Evolutionary conservation across 2,888 invertebrate species (phyloP), one percentile per base, ranked within the genome.

Genomic region (Leptogaster cylindrica): DNA sequence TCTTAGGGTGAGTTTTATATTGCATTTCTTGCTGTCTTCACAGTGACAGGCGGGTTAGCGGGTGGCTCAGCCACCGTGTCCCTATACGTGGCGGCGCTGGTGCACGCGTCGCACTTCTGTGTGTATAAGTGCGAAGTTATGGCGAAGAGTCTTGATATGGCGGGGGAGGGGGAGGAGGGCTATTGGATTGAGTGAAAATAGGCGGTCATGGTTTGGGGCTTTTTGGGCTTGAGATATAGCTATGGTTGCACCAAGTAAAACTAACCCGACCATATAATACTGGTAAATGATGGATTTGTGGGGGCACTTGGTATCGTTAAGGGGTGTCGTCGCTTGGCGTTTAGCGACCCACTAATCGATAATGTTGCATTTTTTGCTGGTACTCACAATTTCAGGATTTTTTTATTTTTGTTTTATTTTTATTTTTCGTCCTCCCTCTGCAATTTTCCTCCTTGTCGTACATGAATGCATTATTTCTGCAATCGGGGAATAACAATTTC

Each of bases 321-420:
- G 46, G 58, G 44, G 55, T 33, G 55, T 66, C 33, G 66, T 41
- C 50, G 48, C 46, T 44, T 69, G 41, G 65, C 52, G 58, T 65
- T 63, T 65, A 51, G 46, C 65, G 52, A 36, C 70, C 68, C 69
- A 72, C 71, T 70, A 72, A 72, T 72, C 72, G 67, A 72, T 72
- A 72, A 69, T 68, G 68, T 69, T 70, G 70, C 70, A 71, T 72
- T 72, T 70, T 71, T 69, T 69, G 51, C 50, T 46, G 20, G 23
- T 31, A 39, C 58, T 58, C 58, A 58, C 58, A 58, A 58, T 58
- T 58, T 58, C 6, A 58, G 14, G 58, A 25, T 39, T 31, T 20
- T 50, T 50, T 23, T n/a, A 18, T 48, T 48, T 25, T 52, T n/a
- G n/a, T n/a, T n/a, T n/a, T n/a, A n/a, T n/a, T n/a, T n/a, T n/a